These are phyloP conservation scores for Xenops minutus DNA, from an alignment of 2,797 vertebrate species.

Conservation along the genomic window DNA sequence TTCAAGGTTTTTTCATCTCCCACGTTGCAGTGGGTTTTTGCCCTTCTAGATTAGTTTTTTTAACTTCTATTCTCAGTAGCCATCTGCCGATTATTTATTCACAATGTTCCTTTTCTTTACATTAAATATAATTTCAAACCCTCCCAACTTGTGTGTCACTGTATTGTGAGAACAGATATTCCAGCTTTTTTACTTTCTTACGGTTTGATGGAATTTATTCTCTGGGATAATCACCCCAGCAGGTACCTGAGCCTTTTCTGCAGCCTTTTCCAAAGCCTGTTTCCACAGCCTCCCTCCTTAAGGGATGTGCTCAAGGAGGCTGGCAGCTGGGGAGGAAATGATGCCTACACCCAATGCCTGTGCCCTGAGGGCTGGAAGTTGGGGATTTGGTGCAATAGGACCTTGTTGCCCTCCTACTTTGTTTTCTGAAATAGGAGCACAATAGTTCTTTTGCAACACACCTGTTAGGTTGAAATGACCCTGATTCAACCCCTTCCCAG, in stretches of 20 bases:
- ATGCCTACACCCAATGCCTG: neutral
- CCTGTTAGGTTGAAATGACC: neutral
- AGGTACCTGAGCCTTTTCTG: neutral
- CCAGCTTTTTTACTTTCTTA: neutral
- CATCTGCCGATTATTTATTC: neutral
- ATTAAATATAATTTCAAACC: neutral
- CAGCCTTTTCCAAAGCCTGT: neutral
- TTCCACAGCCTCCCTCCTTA: neutral
- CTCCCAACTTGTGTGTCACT: neutral
- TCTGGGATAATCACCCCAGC: neutral
- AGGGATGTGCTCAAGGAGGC: neutral
- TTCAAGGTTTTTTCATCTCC: neutral
- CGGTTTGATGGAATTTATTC: neutral
- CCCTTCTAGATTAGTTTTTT: neutral
- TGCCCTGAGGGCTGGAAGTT: neutral
- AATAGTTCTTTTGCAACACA: neutral
- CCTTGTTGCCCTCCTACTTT: neutral
- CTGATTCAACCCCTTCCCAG: neutral
- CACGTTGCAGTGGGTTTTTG: neutral
- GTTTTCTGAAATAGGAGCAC: neutral
- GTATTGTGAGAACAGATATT: neutral
- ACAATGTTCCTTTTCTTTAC: neutral
- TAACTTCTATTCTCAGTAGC: neutral
- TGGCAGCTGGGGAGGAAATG: neutral
- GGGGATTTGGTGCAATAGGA: neutral